phyloP scores from a whole-genome alignment of 2,113 vertebrate genomes.

The Xiphophorus couchianus region DNA sequence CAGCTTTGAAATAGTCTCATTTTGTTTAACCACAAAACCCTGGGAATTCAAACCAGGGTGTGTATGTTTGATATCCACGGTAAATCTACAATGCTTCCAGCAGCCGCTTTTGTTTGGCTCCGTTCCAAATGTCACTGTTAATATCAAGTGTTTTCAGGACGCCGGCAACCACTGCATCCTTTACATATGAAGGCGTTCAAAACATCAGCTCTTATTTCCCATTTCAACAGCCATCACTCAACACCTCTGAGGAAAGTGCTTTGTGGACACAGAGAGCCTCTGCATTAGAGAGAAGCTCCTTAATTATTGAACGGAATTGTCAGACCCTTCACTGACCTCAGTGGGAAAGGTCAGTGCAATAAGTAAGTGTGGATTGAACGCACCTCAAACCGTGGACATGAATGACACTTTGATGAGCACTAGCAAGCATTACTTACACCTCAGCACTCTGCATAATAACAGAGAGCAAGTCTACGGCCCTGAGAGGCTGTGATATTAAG shows the following conservation, averaged over 20 bases:
- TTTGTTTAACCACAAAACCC: background rate
- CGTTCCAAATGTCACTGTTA: background rate
- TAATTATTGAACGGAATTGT: constrained; percentile 67
- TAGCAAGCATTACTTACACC: constrained; percentile 17
- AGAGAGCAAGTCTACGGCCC: background rate
- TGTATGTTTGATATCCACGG: background rate
- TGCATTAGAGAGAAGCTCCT: constrained; percentile 57
- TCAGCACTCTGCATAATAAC: constrained; percentile 23
- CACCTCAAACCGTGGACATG: background rate
- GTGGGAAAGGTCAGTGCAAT: constrained; percentile 32
- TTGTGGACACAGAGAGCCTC: constrained; percentile 46
- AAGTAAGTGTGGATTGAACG: constrained; percentile 7
- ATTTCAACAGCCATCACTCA: constrained; percentile 59
- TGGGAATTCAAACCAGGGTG: background rate
- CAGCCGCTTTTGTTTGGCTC: background rate
- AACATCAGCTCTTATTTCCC: constrained; percentile 53
- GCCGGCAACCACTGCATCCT: constrained; percentile 13
- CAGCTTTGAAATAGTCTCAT: background rate
- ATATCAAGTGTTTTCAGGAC: background rate
- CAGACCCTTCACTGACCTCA: constrained; percentile 61
- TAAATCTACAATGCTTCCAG: background rate
- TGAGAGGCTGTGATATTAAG: background rate
- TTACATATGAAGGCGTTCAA: constrained; percentile 24
- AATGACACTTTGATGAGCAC: constrained; percentile 12
- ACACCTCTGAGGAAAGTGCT: constrained; percentile 62